phyloP scores from a whole-genome alignment of 2,113 vertebrate species.

The Sorex araneus region DNA sequence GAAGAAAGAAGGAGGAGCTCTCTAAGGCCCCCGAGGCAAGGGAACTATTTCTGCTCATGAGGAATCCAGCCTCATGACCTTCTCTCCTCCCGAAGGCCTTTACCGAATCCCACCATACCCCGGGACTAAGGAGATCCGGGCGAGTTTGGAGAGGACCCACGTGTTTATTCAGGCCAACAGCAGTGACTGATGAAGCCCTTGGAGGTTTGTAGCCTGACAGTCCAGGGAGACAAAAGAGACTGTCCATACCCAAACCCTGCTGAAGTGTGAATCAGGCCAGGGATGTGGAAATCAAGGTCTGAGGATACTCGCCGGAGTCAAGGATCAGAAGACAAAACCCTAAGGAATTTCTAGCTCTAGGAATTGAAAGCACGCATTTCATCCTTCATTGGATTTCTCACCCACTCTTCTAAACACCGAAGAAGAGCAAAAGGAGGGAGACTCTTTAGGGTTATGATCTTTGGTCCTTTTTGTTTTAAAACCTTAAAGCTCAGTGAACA shows the following conservation, averaged over 20 bases:
- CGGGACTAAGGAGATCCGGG: neutral
- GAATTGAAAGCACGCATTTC: slow-evolving; percentile 38
- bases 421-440: neutral
- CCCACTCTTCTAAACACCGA: slow-evolving; percentile 41
- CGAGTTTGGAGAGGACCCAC: neutral
- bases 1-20: neutral
- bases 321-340: neutral
- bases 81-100: neutral
- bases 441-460: slow-evolving; percentile 57
- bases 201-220: neutral
- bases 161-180: neutral
- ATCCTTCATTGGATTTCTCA: slow-evolving; percentile 1
- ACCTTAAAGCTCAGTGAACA: slow-evolving; percentile 73
- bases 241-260: neutral
- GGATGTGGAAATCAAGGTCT: neutral
- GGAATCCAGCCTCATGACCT: neutral
- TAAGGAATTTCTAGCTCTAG: neutral
- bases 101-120: neutral
- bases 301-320: neutral
- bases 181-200: neutral
- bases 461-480: neutral
- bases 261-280: neutral
- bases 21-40: neutral
- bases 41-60: neutral
- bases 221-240: slow-evolving; percentile 1